phyloP scores from a whole-genome alignment of 2,113 vertebrate genomes.

The Sciurus niger region DNA sequence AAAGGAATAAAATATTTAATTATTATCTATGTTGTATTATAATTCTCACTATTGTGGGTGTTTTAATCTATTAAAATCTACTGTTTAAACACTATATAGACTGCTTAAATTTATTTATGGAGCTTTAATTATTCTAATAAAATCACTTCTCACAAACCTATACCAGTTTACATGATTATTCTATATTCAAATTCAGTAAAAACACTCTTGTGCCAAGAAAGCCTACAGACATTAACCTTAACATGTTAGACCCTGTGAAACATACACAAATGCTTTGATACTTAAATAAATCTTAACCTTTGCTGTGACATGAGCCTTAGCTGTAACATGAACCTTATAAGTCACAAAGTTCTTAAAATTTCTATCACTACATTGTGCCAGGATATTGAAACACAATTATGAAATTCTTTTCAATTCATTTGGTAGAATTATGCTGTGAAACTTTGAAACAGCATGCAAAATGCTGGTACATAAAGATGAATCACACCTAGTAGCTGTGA shows the following conservation, averaged over 20 bases:
- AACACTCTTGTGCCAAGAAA: not conserved
- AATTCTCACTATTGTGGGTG: not conserved
- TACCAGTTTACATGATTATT: not conserved
- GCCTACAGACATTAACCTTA: not conserved
- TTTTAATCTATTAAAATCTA: not conserved
- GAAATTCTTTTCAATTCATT: not conserved
- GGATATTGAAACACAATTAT: not conserved
- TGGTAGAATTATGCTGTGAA: not conserved
- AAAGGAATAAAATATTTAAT: slow-evolving; percentile 50
- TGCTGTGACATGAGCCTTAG: too few species aligned
- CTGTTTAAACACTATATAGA: not conserved
- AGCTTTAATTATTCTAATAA: not conserved
- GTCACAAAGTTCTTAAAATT: slow-evolving; percentile 29
- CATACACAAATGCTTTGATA: not conserved
- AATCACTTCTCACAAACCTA: not conserved
- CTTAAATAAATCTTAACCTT: not conserved
- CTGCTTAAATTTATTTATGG: not conserved
- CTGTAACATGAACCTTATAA: not conserved
- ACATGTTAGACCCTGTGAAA: not conserved
- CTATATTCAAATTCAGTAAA: not conserved
- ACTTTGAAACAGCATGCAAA: not conserved
- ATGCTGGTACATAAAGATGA: slow-evolving; percentile 48
- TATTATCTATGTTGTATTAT: not conserved
- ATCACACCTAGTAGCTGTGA: not conserved
- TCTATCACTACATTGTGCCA: not conserved